Base-by-base conservation (phyloP, 2,888 invertebrate genomes). In the Acleris holmiana region DNA sequence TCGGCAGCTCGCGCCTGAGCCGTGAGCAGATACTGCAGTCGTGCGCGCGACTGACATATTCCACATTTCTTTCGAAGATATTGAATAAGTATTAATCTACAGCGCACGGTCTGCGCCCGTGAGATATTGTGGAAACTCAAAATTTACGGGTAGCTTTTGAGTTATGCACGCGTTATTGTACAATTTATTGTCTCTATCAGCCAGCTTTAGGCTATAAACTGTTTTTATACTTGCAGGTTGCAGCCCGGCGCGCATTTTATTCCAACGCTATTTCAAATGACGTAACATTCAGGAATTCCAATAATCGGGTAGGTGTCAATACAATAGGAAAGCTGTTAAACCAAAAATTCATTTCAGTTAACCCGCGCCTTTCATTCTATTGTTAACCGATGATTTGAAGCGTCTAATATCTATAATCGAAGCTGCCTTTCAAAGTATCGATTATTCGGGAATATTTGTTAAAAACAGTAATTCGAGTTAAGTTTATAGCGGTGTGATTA, bases 151-250 rank as follows among this genome's bases (percentile, higher is more conserved):
- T 76, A 73, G 73, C 50, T 65, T 79, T 78, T 68, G 70, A 72
- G 67, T 68, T 68, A 80, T 78, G 81, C 73, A 75, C 70, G 74
- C 74, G 76, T 68, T 70, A 72, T 68, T 62, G 68, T 66, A 68
- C 67, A 78, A 89, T 89, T 88, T 89, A 88, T 87, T 76, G 81
- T 76, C 73, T 70, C 72, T 82, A 84, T 80, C 82, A 75, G 68
- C 44, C 64, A 63, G 73, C 73, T 75, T 71, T 70, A 70, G 74
- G 78, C 76, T 73, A 76, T 82, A 81, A 84, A 85, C 78, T 82
- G 79, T 78, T 81, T 83, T 74, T 78, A 79, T 8, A 29, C 29
- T 4, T 81, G 82, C 77, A 77, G 78, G 73, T 74, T 74, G 18
- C 23, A 41, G 41, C 50, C 10, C 25, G 29, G 17, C 25, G 21